A percentile compares a stretch with the other conserved stretches of the same genome.
These are phyloP conservation scores for Hemibagrus guttatus DNA, from an alignment of 2,797 vertebrate genomes.

Conservation along the genomic window DNA sequence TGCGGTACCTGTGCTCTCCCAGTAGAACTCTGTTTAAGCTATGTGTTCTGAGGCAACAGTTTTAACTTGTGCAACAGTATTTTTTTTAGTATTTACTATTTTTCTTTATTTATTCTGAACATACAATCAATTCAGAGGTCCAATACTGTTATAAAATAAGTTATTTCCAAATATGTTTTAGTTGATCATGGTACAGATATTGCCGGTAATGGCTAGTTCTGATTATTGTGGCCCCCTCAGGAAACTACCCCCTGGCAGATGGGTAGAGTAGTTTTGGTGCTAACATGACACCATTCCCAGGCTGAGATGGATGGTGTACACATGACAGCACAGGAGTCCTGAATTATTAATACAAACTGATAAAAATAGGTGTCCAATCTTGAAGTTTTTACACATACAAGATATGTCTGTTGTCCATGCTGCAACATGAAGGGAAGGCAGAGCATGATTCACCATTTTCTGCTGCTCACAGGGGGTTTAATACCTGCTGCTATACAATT, in stretches of 20 bases:
- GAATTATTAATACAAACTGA: background rate
- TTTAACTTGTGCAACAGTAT: too few species aligned
- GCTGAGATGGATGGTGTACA: background rate
- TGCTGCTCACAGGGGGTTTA: slow-evolving; percentile 38
- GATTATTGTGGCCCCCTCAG: too few species aligned
- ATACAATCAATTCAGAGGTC: too few species aligned
- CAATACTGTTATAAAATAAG: too few species aligned
- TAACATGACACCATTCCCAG: background rate
- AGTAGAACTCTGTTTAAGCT: too few species aligned
- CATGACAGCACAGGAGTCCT: background rate
- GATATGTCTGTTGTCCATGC: slow-evolving; percentile 60
- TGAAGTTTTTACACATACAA: slow-evolving; percentile 71
- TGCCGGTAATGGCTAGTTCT: too few species aligned
- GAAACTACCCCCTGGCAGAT: background rate
- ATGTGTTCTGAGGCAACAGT: too few species aligned
- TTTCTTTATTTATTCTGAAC: too few species aligned
- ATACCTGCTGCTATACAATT: slow-evolving; percentile 47
- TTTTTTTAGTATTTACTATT: too few species aligned
- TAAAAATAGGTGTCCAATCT: slow-evolving; percentile 69
- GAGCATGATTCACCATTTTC: slow-evolving; percentile 34
- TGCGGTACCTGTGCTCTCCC: too few species aligned
- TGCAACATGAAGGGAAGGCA: slow-evolving; percentile 50
- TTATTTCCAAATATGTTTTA: too few species aligned
- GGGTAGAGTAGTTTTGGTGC: background rate
- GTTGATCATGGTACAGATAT: too few species aligned